Evolutionary conservation across 1,140 invertebrate genomes (phyloP).

Genomic region (Eupristina koningsbergeri): DNA sequence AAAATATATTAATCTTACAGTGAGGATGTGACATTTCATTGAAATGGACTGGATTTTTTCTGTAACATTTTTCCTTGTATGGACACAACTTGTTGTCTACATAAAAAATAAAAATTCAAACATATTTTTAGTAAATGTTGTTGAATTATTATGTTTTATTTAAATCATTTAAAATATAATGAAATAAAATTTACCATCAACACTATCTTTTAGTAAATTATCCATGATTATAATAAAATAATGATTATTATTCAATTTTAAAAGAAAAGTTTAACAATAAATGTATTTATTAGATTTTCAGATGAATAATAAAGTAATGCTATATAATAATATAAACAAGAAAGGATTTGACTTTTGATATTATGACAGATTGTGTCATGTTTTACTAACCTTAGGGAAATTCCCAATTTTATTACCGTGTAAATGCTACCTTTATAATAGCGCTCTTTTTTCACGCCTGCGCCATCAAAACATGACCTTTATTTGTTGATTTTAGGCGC

Average conservation of each 20-base stretch:
- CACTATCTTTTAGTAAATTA: not conserved
- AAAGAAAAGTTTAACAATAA: not conserved
- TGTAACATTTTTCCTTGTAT: constrained; percentile 78
- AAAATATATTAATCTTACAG: constrained; percentile 72
- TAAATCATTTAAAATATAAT: constrained; percentile 39
- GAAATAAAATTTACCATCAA: not conserved
- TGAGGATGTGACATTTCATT: constrained; percentile 85
- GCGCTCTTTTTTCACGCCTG: too few species aligned
- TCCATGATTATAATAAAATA: not conserved
- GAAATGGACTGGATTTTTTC: constrained; percentile 87
- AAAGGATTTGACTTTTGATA: too few species aligned
- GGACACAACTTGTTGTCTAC: constrained; percentile 61
- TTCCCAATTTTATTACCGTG: too few species aligned
- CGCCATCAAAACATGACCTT: too few species aligned
- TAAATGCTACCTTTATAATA: too few species aligned
- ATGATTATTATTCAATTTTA: not conserved
- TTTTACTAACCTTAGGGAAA: too few species aligned
- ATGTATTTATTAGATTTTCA: not conserved
- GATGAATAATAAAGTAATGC: not conserved
- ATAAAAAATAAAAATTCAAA: constrained; percentile 36
- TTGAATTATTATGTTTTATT: not conserved
- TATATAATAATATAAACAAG: too few species aligned
- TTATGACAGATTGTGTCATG: too few species aligned
- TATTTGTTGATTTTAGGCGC: too few species aligned
- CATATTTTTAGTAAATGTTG: too few species aligned